Evolutionary conservation across 2,113 vertebrate genomes (phyloP).

Genomic region (Formicarius rufipectus): DNA sequence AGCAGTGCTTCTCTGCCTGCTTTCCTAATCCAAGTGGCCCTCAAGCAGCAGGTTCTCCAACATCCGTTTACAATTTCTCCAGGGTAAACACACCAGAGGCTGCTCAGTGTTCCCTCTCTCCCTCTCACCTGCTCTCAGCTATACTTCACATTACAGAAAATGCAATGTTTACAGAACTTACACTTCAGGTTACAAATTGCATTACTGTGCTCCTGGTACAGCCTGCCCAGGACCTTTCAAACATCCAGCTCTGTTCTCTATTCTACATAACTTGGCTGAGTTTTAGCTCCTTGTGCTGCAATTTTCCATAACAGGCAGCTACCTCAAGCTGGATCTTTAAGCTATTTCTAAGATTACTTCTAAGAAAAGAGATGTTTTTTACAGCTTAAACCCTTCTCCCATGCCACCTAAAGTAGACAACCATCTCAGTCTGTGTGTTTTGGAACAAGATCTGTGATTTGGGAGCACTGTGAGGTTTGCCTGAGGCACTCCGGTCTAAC

Average conservation of each 20-base stretch:
- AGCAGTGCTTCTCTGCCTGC: not conserved
- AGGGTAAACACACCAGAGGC: not conserved
- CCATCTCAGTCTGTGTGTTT: not conserved
- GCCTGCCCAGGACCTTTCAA: conserved; percentile 1
- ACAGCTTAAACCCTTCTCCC: not conserved
- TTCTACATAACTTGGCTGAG: not conserved
- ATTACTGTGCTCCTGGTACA: not conserved
- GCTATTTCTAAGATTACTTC: not conserved
- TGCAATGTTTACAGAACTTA: not conserved
- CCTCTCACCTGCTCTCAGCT: not conserved
- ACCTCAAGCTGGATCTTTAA: not conserved
- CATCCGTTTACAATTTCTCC: not conserved
- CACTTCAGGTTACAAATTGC: not conserved
- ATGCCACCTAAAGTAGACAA: not conserved
- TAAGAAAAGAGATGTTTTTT: not conserved
- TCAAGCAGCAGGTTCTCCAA: not conserved
- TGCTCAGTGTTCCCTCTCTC: not conserved
- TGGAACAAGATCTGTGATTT: not conserved
- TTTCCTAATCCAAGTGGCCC: not conserved
- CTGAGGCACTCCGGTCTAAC: not conserved
- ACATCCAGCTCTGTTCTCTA: not conserved
- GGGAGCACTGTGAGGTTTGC: not conserved
- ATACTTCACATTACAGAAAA: not conserved
- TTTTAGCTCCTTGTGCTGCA: not conserved
- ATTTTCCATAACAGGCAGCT: not conserved